Percentiles rank a stretch among this genome's conserved stretches.
These are phyloP conservation scores for Meriones unguiculatus DNA, from an alignment of 2,113 vertebrate species.

Conservation along the genomic window DNA sequence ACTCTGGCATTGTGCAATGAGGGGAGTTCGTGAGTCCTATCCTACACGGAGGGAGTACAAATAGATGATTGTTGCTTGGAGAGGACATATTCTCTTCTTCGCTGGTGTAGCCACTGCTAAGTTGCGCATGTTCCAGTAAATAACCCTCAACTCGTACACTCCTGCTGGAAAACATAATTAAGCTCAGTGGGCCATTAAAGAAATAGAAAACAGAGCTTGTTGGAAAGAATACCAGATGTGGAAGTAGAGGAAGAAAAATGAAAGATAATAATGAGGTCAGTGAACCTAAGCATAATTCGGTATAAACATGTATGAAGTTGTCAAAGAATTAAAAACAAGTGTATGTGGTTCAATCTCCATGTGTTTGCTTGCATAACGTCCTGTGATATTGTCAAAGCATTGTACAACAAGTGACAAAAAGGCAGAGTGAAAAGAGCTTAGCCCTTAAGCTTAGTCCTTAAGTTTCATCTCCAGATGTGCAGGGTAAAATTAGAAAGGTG, in stretches of 20 bases:
- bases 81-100: too few species aligned
- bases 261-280: background rate
- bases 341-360: background rate
- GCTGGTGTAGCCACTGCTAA: background rate
- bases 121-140: background rate
- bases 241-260: background rate
- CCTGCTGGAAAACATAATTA: background rate
- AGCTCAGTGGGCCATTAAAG: background rate
- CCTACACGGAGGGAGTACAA: too few species aligned
- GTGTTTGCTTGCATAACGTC: background rate
- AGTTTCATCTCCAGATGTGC: background rate
- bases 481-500: slow-evolving; percentile 68
- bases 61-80: background rate
- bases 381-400: background rate
- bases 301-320: background rate
- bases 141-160: background rate
- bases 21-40: background rate
- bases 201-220: background rate
- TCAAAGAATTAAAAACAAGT: background rate
- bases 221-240: background rate
- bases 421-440: background rate
- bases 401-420: background rate
- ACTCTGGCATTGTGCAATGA: background rate
- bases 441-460: background rate
- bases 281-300: background rate